Evolutionary conservation across 2,113 vertebrate genomes (phyloP).

Genomic region (Alligator sinensis): DNA sequence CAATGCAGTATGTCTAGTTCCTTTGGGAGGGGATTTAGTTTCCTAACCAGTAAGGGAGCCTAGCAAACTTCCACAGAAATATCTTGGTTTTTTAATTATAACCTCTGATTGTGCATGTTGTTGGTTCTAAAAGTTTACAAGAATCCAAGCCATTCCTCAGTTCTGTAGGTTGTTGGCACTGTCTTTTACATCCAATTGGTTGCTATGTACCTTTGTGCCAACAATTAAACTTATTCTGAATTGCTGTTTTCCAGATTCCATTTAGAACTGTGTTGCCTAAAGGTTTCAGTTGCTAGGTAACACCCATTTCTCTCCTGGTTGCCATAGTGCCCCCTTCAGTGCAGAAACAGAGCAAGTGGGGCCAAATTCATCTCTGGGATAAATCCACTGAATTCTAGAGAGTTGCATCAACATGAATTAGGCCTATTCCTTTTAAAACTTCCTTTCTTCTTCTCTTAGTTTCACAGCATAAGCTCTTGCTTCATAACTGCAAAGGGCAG

Average conservation of each 20-base stretch:
- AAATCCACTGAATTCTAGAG: background rate
- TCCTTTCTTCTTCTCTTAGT: background rate
- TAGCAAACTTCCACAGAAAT: background rate
- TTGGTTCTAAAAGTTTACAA: accelerated
- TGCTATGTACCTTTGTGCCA: conserved; percentile 12
- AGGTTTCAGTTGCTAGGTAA: conserved; percentile 67
- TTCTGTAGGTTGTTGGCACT: background rate
- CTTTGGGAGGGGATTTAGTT: accelerated
- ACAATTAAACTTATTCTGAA: conserved; percentile 46
- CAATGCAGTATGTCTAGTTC: background rate
- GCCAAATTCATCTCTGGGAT: background rate
- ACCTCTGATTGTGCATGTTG: background rate
- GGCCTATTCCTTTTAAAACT: background rate
- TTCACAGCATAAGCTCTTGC: background rate
- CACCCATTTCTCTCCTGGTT: conserved; percentile 37
- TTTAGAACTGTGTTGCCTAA: conserved; percentile 56
- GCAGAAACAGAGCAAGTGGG: conserved; percentile 37
- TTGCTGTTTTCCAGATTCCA: conserved; percentile 21
- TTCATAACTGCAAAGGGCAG: background rate
- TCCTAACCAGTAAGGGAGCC: background rate
- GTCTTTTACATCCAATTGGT: background rate
- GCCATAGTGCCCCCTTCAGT: conserved; percentile 41
- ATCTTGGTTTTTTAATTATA: background rate
- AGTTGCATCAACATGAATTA: background rate
- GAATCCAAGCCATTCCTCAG: background rate